Evolutionary conservation across 2,888 invertebrate species (phyloP).

Genomic region (Ochropleura plecta): DNA sequence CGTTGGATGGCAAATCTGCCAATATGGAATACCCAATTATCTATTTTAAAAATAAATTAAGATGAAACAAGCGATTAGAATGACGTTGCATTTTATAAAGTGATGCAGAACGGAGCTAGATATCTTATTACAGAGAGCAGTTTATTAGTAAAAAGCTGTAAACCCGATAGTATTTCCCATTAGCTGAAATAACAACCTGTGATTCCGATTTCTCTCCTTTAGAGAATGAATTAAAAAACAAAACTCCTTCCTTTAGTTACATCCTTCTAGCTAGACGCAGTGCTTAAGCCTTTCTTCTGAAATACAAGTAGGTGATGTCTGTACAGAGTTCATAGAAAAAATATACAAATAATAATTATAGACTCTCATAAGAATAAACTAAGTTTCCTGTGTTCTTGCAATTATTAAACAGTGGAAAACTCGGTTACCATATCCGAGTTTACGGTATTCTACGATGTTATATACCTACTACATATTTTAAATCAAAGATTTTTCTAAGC

Average conservation of each 20-base stretch:
- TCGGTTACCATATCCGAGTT: constrained; percentile 29
- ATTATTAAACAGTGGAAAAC: constrained; percentile 17
- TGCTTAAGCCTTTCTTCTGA: not conserved
- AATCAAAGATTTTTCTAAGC: constrained; percentile 17
- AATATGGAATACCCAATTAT: not conserved
- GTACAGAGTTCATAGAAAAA: not conserved
- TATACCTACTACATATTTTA: constrained; percentile 5
- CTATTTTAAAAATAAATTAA: not conserved
- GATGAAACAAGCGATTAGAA: not conserved
- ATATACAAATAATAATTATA: not conserved
- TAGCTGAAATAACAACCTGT: not conserved
- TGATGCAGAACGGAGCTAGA: not conserved
- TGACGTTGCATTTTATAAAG: constrained; percentile 1
- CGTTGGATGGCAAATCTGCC: too few relatives aligned
- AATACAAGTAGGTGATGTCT: not conserved
- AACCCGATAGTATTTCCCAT: not conserved
- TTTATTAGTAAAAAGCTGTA: not conserved
- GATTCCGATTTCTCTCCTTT: not conserved
- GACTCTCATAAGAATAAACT: not conserved
- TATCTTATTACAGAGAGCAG: not conserved
- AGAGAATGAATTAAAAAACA: not conserved
- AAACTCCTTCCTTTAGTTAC: not conserved
- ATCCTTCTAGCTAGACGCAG: not conserved
- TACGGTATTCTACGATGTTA: constrained; percentile 25
- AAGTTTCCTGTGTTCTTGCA: constrained; percentile 7